Evolutionary conservation across 2,888 invertebrate genomes (phyloP), one percentile per base, ranked within the genome.

Genomic region (Hybos culiciformis): DNA sequence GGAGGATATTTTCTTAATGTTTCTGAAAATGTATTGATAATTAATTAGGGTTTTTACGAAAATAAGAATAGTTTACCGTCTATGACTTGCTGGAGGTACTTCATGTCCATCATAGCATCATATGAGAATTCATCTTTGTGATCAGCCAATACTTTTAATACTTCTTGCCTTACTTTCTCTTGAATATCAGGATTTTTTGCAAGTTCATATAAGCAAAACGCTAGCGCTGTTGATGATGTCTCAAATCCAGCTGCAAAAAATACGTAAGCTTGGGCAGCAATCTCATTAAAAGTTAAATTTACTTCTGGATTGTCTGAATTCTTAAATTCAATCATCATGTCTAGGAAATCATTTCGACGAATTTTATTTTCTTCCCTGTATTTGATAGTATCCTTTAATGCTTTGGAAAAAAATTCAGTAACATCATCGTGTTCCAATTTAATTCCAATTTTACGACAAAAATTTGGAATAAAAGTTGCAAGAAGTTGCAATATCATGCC

Each of bases 161-260:
- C 62, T 57, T 74, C 72, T 3, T 53, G 46, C 7, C 69, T 55
- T 4, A 69, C 50, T 37, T 54, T 62, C 0, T 64, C 56, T 49
- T 74, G 74, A 1, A 70, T 50, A 0, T 67, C 61, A 1, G 59
- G 63, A 54, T 72, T 63, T 4, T 60, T 51, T 0, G 72, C 70
- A 37, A 75, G 50, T 51, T 72, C 70, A 47, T 69, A 74, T 5
- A 73, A 50, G 11, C 66, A 63, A 48, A 70, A 73, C 2, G 68
- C 63, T 55, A 72, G 62, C 0, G 69, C 67, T 0, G 68, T 63
- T 1, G 68, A 62, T 3, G 72, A 71, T 0, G 74, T 73, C 48
- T 74, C 74, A 38, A 68, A 73, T 2, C 75, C 75, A 17, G 73
- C 75, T 9, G 61, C 45, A 49, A 72, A 71, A 53, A 78, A 75